Base-by-base conservation (phyloP, 92 coral and sea anemone genomes). In the Porites divaricata region DNA sequence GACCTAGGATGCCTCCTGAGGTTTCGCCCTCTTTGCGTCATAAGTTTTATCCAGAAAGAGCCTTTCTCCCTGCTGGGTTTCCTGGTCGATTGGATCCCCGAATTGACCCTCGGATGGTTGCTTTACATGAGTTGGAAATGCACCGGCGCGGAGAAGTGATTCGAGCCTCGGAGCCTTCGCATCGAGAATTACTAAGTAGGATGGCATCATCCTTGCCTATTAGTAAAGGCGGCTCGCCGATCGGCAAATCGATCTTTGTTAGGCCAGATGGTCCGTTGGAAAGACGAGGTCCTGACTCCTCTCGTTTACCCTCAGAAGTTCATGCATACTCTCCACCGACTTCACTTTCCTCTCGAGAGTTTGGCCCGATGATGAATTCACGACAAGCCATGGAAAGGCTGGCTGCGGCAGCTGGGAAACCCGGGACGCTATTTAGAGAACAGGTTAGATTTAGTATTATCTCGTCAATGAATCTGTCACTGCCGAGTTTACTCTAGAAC, bases 391-490 rank as follows among this genome's bases (percentile, higher is more conserved):
- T 93, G 88, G 98, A 94, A 63, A 85, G 97, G 76, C 77, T 95
- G 35, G 98, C 95, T 12, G 95, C 95, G 14, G 95, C 95, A 24
- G 98, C 95, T 74, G 96, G 95, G 48, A 95, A 93, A 54, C 90
- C 95, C n/a, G 88, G 87, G 26, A 52, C 53, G 61, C 64, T 80
- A 28, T 11, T 84, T 57, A 71, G 52, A 45, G 92, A 93, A 89
- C 95, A 91, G 93, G 93, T 88, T 81, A 54, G 59, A 54, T 54
- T 54, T 9, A 54, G 14, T 54, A 9, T 54, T 11, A 54, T 15
- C 59, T 54, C 16, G 59, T 35, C 45, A 35, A 6, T 35, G 6
- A 35, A 35, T 35, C 45, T 35, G 45, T 35, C 45, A 35, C 45
- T 35, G 45, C 45, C 45, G 45, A 35, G 45, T 35, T 35, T 35